Percentiles rank a stretch among this genome's conserved stretches.
These are phyloP conservation scores for Characodon lateralis DNA, from an alignment of 2,797 vertebrate species.

Conservation along the genomic window DNA sequence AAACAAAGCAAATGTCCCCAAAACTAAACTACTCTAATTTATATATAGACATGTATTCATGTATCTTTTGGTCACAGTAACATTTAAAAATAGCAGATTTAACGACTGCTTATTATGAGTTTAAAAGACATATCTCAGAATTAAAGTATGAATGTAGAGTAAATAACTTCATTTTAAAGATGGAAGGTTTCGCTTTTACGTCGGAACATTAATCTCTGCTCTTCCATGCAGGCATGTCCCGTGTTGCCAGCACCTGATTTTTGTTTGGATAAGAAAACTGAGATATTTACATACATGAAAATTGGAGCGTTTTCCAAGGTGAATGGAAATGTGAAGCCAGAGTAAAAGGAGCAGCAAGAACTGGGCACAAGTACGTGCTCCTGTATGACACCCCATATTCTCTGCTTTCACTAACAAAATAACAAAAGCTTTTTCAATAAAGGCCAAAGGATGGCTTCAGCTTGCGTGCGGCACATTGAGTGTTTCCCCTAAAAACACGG, in stretches of 20 bases:
- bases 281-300: constrained; percentile 70
- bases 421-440: background rate
- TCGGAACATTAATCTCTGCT: background rate
- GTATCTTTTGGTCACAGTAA: background rate
- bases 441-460: constrained; percentile 8
- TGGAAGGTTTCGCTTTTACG: background rate
- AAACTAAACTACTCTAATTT: background rate
- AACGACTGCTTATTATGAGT: background rate
- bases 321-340: constrained; percentile 65
- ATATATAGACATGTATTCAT: background rate
- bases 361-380: constrained; percentile 8
- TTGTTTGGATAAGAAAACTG: constrained; percentile 30
- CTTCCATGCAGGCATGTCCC: background rate
- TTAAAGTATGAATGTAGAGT: background rate
- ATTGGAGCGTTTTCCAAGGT: constrained; percentile 50
- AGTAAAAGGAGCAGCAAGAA: constrained; percentile 14
- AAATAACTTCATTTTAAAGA: background rate
- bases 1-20: background rate
- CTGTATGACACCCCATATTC: constrained; percentile 23
- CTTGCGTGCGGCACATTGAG: background rate
- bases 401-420: constrained; percentile 15
- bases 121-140: background rate
- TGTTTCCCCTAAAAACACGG: constrained; percentile 30
- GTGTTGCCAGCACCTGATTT: constrained; percentile 2
- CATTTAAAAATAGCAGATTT: background rate